Evolutionary conservation across 2,888 invertebrate genomes (phyloP).

Genomic region (Crioceris asparagi): DNA sequence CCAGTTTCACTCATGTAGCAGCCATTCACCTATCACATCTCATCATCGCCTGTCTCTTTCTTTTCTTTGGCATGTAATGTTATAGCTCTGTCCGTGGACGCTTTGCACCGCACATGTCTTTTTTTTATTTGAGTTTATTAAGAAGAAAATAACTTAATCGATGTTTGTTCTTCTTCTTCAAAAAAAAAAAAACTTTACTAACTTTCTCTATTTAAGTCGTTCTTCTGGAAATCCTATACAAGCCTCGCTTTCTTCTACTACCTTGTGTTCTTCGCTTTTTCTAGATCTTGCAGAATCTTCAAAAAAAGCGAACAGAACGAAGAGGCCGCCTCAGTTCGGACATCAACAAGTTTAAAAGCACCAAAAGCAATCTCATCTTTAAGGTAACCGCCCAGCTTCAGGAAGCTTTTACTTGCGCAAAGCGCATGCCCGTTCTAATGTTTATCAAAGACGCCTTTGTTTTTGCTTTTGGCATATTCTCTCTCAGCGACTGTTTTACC

Average conservation of each 20-base stretch:
- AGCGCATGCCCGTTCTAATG: constrained; percentile 37
- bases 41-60: too few relatives aligned
- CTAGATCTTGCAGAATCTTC: constrained; percentile 98
- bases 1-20: too few relatives aligned
- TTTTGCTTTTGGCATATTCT: constrained; percentile 20
- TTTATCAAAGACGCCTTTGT: constrained; percentile 39
- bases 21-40: constrained; percentile 4
- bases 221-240: constrained; percentile 34
- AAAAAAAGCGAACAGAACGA: constrained; percentile 97
- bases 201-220: constrained; percentile 25
- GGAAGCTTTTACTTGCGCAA: constrained; percentile 33
- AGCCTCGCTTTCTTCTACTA: constrained; percentile 55
- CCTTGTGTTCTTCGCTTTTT: constrained; percentile 84
- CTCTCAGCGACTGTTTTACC: too few relatives aligned
- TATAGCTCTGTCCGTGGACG: constrained; percentile 23
- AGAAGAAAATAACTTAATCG: constrained; percentile 5
- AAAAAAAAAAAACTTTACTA: constrained; percentile 10
- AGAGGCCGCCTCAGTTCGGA: constrained; percentile 94
- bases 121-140: constrained; percentile 5
- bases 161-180: too few relatives aligned
- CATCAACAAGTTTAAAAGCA: constrained; percentile 84
- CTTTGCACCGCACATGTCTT: constrained; percentile 25
- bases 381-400: constrained; percentile 72
- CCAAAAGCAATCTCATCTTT: constrained; percentile 97
- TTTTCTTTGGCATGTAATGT: constrained; percentile 17